phyloP scores from a whole-genome alignment of 2,797 vertebrate genomes.

The Chrosomus eos region DNA sequence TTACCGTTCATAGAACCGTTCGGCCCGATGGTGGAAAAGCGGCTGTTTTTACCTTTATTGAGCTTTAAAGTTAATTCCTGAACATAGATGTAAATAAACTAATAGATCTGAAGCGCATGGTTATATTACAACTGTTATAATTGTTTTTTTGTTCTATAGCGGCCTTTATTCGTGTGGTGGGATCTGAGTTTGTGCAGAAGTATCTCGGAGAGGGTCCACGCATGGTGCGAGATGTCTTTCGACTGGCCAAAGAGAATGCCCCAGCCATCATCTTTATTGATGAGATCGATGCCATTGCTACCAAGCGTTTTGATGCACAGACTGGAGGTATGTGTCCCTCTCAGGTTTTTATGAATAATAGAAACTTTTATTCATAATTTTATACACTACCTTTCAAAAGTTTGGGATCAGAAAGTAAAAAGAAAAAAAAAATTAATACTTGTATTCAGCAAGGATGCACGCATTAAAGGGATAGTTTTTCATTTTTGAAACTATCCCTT shows the following conservation, averaged over 20 bases:
- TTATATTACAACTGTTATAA: background rate
- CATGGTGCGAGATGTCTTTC: conserved; percentile 95
- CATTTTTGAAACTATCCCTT: no score
- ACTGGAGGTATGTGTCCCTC: conserved; percentile 80
- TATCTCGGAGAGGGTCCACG: conserved; percentile 94
- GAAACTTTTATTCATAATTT: background rate
- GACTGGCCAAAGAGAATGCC: conserved; percentile 96
- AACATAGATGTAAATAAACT: background rate
- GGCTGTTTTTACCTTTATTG: background rate
- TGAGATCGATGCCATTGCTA: conserved; percentile 95
- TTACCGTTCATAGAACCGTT: background rate
- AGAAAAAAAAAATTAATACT: no score
- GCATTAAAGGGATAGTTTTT: background rate
- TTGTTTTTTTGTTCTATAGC: conserved; percentile 71
- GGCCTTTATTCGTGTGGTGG: conserved; percentile 94
- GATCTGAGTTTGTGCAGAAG: conserved; percentile 97
- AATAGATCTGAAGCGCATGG: background rate
- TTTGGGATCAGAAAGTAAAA: background rate
- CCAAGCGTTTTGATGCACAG: conserved; percentile 95
- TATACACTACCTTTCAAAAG: background rate
- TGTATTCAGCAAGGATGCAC: background rate
- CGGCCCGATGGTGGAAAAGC: background rate
- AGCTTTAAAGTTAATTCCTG: background rate
- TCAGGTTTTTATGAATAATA: background rate
- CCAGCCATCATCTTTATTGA: conserved; percentile 98